phyloP scores from a whole-genome alignment of 92 coral and sea anemone genomes.

The Porites divaricata region DNA sequence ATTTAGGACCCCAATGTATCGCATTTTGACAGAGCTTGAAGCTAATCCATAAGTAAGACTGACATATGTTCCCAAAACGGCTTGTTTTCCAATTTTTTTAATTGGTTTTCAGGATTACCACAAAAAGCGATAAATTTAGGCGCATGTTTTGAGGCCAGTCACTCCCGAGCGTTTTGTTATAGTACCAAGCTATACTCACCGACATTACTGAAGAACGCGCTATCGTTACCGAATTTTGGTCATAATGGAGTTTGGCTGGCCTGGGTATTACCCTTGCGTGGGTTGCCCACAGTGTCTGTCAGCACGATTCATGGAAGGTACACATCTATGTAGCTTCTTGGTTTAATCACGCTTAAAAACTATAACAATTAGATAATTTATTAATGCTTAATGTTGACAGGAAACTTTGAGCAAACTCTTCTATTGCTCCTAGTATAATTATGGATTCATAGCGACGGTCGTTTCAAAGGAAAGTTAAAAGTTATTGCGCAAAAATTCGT shows the following conservation, averaged over 20 bases:
- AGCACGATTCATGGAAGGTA: slow-evolving; percentile 42
- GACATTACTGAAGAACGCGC: too few species aligned
- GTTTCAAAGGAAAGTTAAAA: too few species aligned
- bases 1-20: neutral
- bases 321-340: neutral
- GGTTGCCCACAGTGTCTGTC: slow-evolving; percentile 42
- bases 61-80: slow-evolving; percentile 7
- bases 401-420: neutral
- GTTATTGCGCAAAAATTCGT: too few species aligned
- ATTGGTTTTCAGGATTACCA: slow-evolving; percentile 25
- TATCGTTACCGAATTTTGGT: neutral
- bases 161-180: neutral
- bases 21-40: neutral
- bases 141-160: neutral
- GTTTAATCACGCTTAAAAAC: neutral
- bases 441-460: too few species aligned
- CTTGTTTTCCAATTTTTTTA: slow-evolving; percentile 18
- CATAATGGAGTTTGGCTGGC: slow-evolving; percentile 36
- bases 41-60: neutral
- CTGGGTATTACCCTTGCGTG: slow-evolving; percentile 30
- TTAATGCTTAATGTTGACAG: slow-evolving; percentile 1
- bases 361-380: neutral
- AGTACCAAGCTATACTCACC: neutral
- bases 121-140: slow-evolving; percentile 23
- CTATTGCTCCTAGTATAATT: too few species aligned